A percentile compares a stretch with the other conserved stretches of the same genome.
phyloP scores from a whole-genome alignment of 2,113 vertebrate species.

The Centropus unirufus region DNA sequence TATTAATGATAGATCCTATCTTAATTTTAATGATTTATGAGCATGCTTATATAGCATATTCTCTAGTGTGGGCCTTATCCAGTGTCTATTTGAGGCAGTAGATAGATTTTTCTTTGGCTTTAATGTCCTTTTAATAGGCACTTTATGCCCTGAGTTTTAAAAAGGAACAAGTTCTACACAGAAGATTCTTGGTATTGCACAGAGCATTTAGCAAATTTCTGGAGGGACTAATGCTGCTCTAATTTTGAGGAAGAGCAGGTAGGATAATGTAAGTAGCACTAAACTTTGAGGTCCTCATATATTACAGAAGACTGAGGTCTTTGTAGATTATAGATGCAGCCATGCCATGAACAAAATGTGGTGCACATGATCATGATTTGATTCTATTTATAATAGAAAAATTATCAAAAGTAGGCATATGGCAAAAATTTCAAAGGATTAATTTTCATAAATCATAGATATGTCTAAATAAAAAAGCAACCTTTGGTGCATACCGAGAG shows the following conservation, averaged over 20 bases:
- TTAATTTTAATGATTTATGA: slow-evolving; percentile 69
- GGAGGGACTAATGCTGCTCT: not conserved
- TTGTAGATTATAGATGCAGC: not conserved
- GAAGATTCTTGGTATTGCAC: slow-evolving; percentile 10
- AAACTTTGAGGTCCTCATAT: not conserved
- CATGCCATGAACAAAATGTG: not conserved
- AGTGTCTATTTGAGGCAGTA: not conserved
- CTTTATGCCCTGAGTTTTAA: slow-evolving; percentile 52
- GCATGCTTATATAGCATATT: slow-evolving; percentile 60
- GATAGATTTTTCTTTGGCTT: slow-evolving; percentile 55
- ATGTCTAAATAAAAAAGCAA: not conserved
- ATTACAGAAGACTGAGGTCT: not conserved
- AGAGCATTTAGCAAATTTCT: not conserved
- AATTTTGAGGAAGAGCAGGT: not conserved
- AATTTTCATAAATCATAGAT: not conserved
- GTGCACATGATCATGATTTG: not conserved
- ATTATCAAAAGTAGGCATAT: not conserved
- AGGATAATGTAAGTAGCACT: not conserved
- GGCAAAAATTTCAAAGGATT: not conserved
- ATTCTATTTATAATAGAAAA: not conserved
- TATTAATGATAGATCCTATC: slow-evolving; percentile 67
- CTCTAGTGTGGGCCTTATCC: not conserved
- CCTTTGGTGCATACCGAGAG: not conserved
- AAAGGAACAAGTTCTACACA: slow-evolving; percentile 9
- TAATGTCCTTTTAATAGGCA: slow-evolving; percentile 53